Conservation (phyloP, 2,888 invertebrate species). For the Nasonovia ribisnigri region DNA sequence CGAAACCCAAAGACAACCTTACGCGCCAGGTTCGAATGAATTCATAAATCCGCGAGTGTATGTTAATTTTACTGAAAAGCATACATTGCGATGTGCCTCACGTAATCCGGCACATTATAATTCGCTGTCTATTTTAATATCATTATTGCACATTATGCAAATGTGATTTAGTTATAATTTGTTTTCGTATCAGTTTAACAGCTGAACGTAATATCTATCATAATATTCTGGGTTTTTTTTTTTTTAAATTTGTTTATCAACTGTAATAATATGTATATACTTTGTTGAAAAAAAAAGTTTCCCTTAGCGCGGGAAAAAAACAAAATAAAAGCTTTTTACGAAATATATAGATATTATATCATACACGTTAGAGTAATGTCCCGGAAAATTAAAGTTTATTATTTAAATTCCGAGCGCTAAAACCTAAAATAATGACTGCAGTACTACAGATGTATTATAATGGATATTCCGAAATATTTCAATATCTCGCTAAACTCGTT, state of each 20-base stretch:
- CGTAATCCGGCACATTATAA: constrained; percentile 4
- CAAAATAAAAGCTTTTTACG: neutral
- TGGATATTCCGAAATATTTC: constrained; percentile 7
- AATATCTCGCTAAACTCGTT: constrained; percentile 35
- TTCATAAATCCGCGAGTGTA: neutral
- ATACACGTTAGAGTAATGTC: neutral
- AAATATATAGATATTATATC: neutral
- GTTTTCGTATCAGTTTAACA: neutral
- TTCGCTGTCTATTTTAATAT: constrained; percentile 29
- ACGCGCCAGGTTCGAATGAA: neutral
- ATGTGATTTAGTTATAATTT: neutral
- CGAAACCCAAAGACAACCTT: neutral
- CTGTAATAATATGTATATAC: neutral
- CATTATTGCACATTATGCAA: constrained; percentile 18
- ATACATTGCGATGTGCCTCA: neutral
- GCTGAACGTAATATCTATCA: neutral
- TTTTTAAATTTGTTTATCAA: neutral
- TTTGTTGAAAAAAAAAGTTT: neutral
- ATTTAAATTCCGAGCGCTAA: neutral
- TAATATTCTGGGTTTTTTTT: neutral
- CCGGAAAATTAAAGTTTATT: constrained; percentile 16
- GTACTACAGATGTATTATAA: neutral
- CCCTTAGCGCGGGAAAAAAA: neutral
- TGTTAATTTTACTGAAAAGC: constrained; percentile 14
- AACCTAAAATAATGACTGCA: constrained; percentile 15